Conservation (phyloP, 1,140 invertebrate genomes). For the Diorhabda elongata region DNA sequence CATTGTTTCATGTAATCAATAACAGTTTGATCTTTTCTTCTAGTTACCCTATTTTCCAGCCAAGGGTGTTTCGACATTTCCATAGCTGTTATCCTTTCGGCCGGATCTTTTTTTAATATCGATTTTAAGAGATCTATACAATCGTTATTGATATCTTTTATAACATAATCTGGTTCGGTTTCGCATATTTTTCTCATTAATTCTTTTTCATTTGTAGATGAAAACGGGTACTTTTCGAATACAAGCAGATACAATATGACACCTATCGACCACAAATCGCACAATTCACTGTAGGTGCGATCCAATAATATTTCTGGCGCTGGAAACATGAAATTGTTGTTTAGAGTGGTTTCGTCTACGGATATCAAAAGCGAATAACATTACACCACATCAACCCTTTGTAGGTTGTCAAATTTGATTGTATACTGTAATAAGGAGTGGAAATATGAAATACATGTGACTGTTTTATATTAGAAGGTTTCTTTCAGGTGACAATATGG, state of each 20-base stretch:
- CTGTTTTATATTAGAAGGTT: no score
- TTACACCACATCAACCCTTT: no score
- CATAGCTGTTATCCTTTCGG: constrained; percentile 51
- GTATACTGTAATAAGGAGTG: no score
- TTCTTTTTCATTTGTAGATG: constrained; percentile 35
- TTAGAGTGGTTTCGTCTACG: no score
- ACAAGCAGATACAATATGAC: constrained; percentile 55
- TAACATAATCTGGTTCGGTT: constrained; percentile 28
- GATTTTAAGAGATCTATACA: constrained; percentile 46
- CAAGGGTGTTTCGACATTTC: constrained; percentile 53
- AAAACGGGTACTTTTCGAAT: constrained; percentile 45
- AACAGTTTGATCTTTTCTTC: constrained; percentile 34
- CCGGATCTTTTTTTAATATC: constrained; percentile 53
- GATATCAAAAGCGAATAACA: no score
- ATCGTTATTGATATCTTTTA: constrained; percentile 34
- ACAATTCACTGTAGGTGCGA: constrained; percentile 56
- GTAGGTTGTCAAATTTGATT: no score
- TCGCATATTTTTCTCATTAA: constrained; percentile 42
- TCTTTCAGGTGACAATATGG: no score
- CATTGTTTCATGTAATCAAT: constrained; percentile 44
- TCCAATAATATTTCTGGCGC: constrained; percentile 57
- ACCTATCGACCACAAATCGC: constrained; percentile 59
- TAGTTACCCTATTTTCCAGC: constrained; percentile 41
- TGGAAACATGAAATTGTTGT: constrained; percentile 26
- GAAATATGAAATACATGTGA: no score